These are phyloP conservation scores for Allophyes oxyacanthae DNA, from an alignment of 2,888 invertebrate species.

Conservation along the genomic window DNA sequence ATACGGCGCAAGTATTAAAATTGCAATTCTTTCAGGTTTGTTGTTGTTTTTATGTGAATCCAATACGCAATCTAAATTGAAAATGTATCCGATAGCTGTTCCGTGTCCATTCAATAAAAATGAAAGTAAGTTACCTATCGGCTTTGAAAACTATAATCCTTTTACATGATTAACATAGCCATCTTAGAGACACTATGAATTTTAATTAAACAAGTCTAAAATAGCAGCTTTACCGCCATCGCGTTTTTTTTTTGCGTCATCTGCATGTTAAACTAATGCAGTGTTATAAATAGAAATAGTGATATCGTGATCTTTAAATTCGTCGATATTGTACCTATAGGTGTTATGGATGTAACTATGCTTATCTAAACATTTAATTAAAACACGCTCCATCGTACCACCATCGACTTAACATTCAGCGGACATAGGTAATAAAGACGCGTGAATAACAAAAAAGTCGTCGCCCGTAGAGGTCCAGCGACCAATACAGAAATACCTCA, in stretches of 20 bases:
- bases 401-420: constrained; percentile 61
- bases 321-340: too few species aligned
- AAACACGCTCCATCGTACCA: constrained; percentile 16
- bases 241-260: neutral
- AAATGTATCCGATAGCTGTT: constrained; percentile 16
- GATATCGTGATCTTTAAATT: too few species aligned
- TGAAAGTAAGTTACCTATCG: neutral
- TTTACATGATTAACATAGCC: too few species aligned
- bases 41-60: constrained; percentile 3
- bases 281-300: neutral
- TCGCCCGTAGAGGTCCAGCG: constrained; percentile 45
- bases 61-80: constrained; percentile 21
- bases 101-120: constrained; percentile 22
- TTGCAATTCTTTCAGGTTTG: constrained; percentile 22
- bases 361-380: neutral
- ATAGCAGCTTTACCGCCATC: too few species aligned
- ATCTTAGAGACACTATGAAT: constrained; percentile 1
- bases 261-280: neutral
- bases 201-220: constrained; percentile 4
- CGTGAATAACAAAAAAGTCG: constrained; percentile 64
- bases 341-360: too few species aligned
- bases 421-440: constrained; percentile 62
- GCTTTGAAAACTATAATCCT: too few species aligned
- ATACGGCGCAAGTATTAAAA: constrained; percentile 5
- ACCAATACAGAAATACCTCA: constrained; percentile 47